A percentile compares a stretch with the other conserved stretches of the same genome.
phyloP scores from a whole-genome alignment of 2,113 vertebrate species.

The Charadrius vociferus region DNA sequence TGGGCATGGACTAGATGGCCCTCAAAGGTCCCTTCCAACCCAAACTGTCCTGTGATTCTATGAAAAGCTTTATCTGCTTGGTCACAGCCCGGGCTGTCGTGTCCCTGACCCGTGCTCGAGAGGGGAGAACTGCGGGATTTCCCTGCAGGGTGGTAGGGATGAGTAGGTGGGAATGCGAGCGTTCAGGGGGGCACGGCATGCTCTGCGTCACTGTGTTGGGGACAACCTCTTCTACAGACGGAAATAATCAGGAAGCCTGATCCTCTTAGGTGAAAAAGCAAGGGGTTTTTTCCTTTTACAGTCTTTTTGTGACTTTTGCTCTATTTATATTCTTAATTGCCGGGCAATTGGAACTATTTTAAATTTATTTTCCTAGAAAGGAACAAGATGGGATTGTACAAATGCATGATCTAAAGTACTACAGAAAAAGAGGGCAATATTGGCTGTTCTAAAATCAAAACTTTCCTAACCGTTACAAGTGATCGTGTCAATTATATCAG shows the following conservation, averaged over 20 bases:
- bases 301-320: neutral
- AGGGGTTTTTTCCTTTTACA: neutral
- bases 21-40: neutral
- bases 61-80: neutral
- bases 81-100: neutral
- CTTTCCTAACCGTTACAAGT: neutral
- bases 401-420: neutral
- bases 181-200: rapidly evolving
- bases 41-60: neutral
- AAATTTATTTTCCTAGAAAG: neutral
- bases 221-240: neutral
- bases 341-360: neutral
- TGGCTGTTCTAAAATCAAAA: neutral
- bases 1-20: rapidly evolving
- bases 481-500: neutral
- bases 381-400: neutral
- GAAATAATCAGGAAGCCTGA: neutral
- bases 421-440: neutral
- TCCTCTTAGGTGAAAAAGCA: neutral
- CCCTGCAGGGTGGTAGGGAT: rapidly evolving
- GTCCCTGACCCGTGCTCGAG: rapidly evolving
- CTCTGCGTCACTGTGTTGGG: rapidly evolving
- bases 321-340: neutral
- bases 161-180: neutral
- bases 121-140: neutral